Base-by-base conservation (phyloP, 2,113 vertebrate genomes). In the Macrotis lagotis region DNA sequence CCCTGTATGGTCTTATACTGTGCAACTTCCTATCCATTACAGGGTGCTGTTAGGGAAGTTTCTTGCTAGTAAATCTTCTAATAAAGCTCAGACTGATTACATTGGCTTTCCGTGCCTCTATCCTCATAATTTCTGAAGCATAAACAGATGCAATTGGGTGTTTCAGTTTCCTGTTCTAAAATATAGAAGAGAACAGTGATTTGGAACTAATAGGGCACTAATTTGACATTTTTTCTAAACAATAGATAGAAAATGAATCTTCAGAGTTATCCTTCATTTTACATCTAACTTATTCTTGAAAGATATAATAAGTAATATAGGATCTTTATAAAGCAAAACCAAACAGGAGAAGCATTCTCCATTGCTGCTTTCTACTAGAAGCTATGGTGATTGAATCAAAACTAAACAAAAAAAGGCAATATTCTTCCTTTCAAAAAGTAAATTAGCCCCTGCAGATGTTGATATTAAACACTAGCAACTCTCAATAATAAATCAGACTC, bases 401-500 rank as follows among this genome's bases (percentile, higher is more conserved):
- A 44, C 19, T 22, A 83, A 83, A 97, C 37, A 7, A 83, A 44
- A 74, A 94, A 37, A 49, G 49, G 9, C 16, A 50, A n/a, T 92
- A 4, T 24, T 94, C 93, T 91, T n/a, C 74, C 52, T 90, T 91
- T 93, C 51, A 50, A 96, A 97, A 98, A 89, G 37, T 37, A 97
- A 96, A 94, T 95, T 93, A 93, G 0, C 22, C 47, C 16, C 93
- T 97, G 50, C 0, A 95, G 49, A 95, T 92, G 25, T 93, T 95
- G n/a, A 91, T 91, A 51, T 92, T 89, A 96, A 97, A 92, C 2
- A 96, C 11, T 28, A 96, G 93, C 50, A 91, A 89, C 24, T 92
- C 19, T 28, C 4, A 24, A 19, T 90, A 97, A 31, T 89, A 95
- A 94, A 91, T 91, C 88, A 97, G 12, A n/a, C 88, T 97, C 48